Percentiles rank a stretch among this genome's conserved stretches.
Evolutionary conservation across 2,113 vertebrate species (phyloP).

Genomic region (Xiphias gladius): DNA sequence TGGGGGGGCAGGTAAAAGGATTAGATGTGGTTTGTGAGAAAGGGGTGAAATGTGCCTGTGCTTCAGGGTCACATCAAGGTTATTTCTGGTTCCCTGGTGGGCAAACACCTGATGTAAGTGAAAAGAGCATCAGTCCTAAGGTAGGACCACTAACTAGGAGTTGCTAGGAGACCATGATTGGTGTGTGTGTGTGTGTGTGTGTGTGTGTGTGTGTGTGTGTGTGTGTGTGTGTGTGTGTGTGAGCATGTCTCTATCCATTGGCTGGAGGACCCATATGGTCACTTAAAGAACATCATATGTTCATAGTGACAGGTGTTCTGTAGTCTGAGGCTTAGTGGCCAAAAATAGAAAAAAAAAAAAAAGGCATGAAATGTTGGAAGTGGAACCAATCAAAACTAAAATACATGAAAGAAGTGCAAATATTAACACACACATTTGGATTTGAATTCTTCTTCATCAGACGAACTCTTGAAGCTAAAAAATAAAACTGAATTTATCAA

Average conservation of each 20-base stretch:
- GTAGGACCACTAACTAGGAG: constrained; percentile 76
- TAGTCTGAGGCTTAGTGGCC: constrained; percentile 32
- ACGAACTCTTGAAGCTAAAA: neutral
- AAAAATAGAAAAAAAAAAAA: constrained; percentile 14
- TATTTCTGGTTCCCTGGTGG: constrained; percentile 68
- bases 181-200: constrained; percentile 18
- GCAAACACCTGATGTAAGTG: constrained; percentile 76
- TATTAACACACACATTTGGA: neutral
- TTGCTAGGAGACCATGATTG: constrained; percentile 75
- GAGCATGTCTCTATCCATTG: constrained; percentile 30
- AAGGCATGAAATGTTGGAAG: neutral
- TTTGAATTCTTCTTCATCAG: neutral
- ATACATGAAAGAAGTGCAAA: neutral
- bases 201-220: constrained; percentile 22
- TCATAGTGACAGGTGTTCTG: constrained; percentile 69
- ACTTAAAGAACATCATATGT: constrained; percentile 63
- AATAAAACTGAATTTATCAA: neutral
- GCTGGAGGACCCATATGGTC: constrained; percentile 68
- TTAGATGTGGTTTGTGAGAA: constrained; percentile 37
- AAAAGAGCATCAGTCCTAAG: constrained; percentile 78
- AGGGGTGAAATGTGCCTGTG: constrained; percentile 46
- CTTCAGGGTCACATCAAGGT: constrained; percentile 70
- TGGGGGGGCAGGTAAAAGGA: constrained; percentile 27
- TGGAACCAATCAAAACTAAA: neutral
- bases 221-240: neutral